Base-by-base conservation (phyloP, 2,797 vertebrate genomes). In the Prunella strophiata region DNA sequence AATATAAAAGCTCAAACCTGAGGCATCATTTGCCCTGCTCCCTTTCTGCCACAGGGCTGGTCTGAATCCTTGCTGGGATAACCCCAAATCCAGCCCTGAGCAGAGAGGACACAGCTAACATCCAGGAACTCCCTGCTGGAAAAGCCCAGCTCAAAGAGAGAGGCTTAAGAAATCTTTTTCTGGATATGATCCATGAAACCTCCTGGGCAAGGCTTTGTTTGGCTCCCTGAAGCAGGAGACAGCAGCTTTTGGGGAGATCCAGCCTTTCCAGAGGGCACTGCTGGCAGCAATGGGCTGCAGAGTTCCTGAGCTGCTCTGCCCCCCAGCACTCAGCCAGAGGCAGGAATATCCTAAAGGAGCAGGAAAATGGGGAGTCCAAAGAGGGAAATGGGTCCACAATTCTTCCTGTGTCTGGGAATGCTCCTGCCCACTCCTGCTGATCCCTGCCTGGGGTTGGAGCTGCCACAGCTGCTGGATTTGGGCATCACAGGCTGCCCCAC, bases 321-420 rank as follows among this genome's bases (percentile, higher is more conserved):
- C 52, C 51, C 52, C 30, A n/a, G 52, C 52, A 55, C 52, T 20
- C 52, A 55, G 52, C 32, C 52, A n/a, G 52, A 55, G 54, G 32
- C 54, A 55, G 54, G 54, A 55, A n/a, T 13, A n/a, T 20, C 32
- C 54, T n/a, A 32, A n/a, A 22, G 32, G 32, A 55, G 54, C 32
- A n/a, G 32, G 20, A n/a, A 55, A 55, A n/a, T n/a, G 32, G 32
- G 32, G 20, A 55, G 13, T 22, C 20, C 54, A 22, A 14, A 22
- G 32, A 55, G 54, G 54, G 9, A 55, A 55, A 55, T 15, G 20
- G 32, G 20, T n/a, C 13, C 54, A n/a, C 20, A 22, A 9, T 45
- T 48, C n/a, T 42, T 12, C 27, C 40, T 1, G 0, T 0, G 4
- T 20, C 55, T 2, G 1, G 40, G 54, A 42, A 45, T 54, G n/a